Base-by-base conservation (phyloP, 2,888 invertebrate genomes). In the Archips crataeganus region DNA sequence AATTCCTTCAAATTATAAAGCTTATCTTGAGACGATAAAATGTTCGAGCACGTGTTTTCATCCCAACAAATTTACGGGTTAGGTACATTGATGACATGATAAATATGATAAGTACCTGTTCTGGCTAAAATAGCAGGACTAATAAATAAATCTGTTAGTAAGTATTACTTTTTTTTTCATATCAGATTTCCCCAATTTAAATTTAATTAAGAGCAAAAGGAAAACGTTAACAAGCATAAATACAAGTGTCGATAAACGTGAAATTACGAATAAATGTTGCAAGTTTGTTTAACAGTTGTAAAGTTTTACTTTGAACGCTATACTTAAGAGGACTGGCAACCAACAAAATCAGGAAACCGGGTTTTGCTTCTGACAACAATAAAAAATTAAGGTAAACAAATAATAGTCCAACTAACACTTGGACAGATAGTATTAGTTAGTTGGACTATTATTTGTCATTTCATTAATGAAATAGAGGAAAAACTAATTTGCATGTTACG, bases 1-100 rank as follows among this genome's bases (percentile, higher is more conserved):
- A 45, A 45, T 10, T 11, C 10, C 2, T 45, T 45, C 11, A 45
- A 45, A 45, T 3, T 45, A 3, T 11, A 11, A 45, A 45, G 11
- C 11, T 73, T 59, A 73, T 73, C 57, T 57, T 11, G 8, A 2
- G 47, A 11, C 57, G 36, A 64, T 69, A 64, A 69, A 73, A 64
- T 3, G 32, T 39, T 65, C 47, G 6, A 23, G 11, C 62, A 54
- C 15, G 15, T 54, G 5, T 62, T 49, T 45, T 66, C 2, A 45
- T 39, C 23, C 47, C 72, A 49, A 63, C 23, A 73, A 73, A 39
- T 73, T 68, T 59, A 73, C 57, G 54, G 23, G 62, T 68, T 62
- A n/a, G n/a, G n/a, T n/a, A 63, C 57, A 47, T 59, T 68, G 49
- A 63, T 57, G 63, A 63, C 49, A 57, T n/a, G 49, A 69, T 73